Evolutionary conservation across 2,113 vertebrate genomes (phyloP), one percentile per base, ranked within the genome.

Genomic region (Gyps fulvus): DNA sequence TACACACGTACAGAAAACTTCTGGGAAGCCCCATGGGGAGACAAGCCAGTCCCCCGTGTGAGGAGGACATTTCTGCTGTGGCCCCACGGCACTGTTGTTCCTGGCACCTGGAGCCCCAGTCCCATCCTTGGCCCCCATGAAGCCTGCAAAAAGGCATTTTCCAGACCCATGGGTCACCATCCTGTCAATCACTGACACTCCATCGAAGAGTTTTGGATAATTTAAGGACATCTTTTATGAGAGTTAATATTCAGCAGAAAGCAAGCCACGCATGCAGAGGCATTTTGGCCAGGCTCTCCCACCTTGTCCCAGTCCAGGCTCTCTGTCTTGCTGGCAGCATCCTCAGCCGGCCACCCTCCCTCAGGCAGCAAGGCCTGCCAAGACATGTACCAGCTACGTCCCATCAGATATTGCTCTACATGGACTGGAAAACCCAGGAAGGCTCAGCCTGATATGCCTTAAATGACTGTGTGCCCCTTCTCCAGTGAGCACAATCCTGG

Each of bases 321-420:
- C 8, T 45, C 52, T 50, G 5, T 26, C 18, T 42, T 25, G 9
- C 26, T 65, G 31, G 45, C 38, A 55, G 22, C 66, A 14, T 11
- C 7, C 26, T 61, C 49, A 59, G n/a, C 13, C 50, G 73, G 23
- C 9, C 21, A 18, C 17, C 4, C 38, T 85, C 47, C 20, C 32
- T 78, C 31, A 65, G 63, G 27, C 55, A 95, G 45, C 43, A 58
- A 15, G 11, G 11, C 21, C 17, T 74, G 66, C 52, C 32, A 72
- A 25, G 7, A 5, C 1, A 2, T 21, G 34, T 13, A 19, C 15
- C 1, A 1, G 25, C 31, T 40, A 8, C 0, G 1, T 66, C 19
- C 19, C 21, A 25, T 49, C 31, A 29, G 49, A 40, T 77, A 36
- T 6, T 62, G 32, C 19, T 26, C 32, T 74, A 36, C 6, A 19